Conservation (phyloP, 2,888 invertebrate species). For the Diabrotica balteata region DNA sequence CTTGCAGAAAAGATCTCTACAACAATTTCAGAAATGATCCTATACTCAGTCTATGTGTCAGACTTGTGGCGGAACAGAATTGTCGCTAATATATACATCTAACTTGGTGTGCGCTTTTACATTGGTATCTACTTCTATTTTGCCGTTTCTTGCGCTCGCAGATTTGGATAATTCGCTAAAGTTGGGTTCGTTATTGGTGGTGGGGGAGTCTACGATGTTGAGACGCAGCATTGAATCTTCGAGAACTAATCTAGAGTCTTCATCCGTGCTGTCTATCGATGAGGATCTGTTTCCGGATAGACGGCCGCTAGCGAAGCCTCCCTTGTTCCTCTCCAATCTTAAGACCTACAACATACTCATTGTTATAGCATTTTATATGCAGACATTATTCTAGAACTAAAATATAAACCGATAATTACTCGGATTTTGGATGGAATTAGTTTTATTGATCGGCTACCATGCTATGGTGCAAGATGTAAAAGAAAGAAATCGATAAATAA, state of each 20-base stretch:
- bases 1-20: no score
- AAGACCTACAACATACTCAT: slow-evolving; percentile 65
- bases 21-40: slow-evolving; percentile 5
- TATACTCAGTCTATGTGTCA: slow-evolving; percentile 36
- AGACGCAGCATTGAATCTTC: slow-evolving; percentile 59
- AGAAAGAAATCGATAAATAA: no score
- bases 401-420: no score
- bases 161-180: slow-evolving; percentile 34
- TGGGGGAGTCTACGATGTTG: slow-evolving; percentile 50
- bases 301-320: slow-evolving; percentile 57
- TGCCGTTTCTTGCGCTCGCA: slow-evolving; percentile 26
- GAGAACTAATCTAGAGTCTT: slow-evolving; percentile 54
- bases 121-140: slow-evolving; percentile 47
- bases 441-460: no score
- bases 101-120: slow-evolving; percentile 49
- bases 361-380: no score
- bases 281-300: slow-evolving; percentile 54
- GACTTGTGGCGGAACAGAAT: slow-evolving; percentile 35
- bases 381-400: no score
- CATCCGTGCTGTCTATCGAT: slow-evolving; percentile 57
- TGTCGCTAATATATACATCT: slow-evolving; percentile 37
- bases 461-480: no score
- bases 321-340: slow-evolving; percentile 72
- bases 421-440: no score
- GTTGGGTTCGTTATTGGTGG: slow-evolving; percentile 41